phyloP scores from a whole-genome alignment of 2,113 vertebrate species.

The Cryptoleucopteryx plumbea region DNA sequence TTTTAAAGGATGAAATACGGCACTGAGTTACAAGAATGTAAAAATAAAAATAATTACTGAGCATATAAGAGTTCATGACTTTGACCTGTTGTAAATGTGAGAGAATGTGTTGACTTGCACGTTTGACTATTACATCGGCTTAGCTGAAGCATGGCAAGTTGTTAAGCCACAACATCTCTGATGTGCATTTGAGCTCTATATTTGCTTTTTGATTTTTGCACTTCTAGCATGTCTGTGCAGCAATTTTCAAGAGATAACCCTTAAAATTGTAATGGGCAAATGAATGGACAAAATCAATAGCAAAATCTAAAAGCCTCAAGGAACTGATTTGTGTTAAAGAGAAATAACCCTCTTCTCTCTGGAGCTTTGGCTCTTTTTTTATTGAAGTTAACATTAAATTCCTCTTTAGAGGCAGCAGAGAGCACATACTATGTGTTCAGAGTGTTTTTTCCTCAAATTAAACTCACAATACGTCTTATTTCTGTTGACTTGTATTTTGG shows the following conservation, averaged over 20 bases:
- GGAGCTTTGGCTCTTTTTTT: background rate
- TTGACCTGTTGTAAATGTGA: background rate
- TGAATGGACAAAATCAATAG: background rate
- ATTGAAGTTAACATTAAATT: background rate
- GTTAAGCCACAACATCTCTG: background rate
- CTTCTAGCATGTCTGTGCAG: background rate
- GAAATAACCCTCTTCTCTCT: background rate
- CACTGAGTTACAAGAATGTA: background rate
- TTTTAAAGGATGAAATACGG: background rate
- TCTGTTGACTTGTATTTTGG: background rate
- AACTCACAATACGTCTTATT: background rate
- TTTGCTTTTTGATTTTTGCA: background rate
- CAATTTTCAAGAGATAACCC: background rate
- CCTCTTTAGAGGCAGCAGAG: background rate
- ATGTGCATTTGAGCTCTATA: background rate
- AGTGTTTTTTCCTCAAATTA: background rate
- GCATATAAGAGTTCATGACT: background rate
- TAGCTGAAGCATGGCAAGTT: background rate
- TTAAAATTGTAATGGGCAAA: background rate
- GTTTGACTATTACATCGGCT: accelerated
- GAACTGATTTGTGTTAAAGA: background rate
- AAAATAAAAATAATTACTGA: background rate
- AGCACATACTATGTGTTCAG: background rate
- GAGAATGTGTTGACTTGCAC: background rate
- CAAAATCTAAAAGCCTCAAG: background rate